Conservation (phyloP, 2,113 vertebrate species). For the Amblyornis subalaris region DNA sequence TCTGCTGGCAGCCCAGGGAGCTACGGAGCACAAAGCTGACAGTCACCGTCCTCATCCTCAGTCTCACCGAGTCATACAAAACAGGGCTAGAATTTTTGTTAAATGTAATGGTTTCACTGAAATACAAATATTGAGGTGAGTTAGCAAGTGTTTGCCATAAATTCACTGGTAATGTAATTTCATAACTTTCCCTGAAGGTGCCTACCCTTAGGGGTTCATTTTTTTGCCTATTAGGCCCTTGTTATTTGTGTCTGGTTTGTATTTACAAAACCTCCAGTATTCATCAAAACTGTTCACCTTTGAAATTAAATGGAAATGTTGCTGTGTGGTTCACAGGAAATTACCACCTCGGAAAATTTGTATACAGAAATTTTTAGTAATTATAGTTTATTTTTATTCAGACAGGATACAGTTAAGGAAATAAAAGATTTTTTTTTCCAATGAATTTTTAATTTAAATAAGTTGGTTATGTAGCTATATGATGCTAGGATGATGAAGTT, state of each 20-base stretch:
- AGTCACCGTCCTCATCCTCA: not conserved
- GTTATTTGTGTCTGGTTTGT: not conserved
- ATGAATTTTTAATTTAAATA: not conserved
- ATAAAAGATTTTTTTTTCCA: not conserved
- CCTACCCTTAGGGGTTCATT: not conserved
- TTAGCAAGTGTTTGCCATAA: not conserved
- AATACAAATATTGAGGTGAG: not conserved
- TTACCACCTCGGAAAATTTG: not conserved
- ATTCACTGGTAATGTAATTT: not conserved
- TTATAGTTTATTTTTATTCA: not conserved
- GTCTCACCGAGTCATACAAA: rapidly evolving
- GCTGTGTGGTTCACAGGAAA: not conserved
- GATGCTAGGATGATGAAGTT: not conserved
- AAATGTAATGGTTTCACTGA: not conserved
- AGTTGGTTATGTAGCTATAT: not conserved
- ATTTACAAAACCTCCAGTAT: not conserved
- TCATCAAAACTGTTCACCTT: not conserved
- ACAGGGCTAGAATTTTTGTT: not conserved
- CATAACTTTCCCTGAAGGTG: not conserved
- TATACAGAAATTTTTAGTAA: not conserved
- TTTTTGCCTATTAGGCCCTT: not conserved
- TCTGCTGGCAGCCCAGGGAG: not conserved
- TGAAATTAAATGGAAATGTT: not conserved
- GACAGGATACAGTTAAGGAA: not conserved
- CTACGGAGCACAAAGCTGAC: not conserved